Percentiles rank a stretch among this genome's conserved stretches.
Evolutionary conservation across 2,888 invertebrate species (phyloP).

Genomic region (Amblyteles armatorius): DNA sequence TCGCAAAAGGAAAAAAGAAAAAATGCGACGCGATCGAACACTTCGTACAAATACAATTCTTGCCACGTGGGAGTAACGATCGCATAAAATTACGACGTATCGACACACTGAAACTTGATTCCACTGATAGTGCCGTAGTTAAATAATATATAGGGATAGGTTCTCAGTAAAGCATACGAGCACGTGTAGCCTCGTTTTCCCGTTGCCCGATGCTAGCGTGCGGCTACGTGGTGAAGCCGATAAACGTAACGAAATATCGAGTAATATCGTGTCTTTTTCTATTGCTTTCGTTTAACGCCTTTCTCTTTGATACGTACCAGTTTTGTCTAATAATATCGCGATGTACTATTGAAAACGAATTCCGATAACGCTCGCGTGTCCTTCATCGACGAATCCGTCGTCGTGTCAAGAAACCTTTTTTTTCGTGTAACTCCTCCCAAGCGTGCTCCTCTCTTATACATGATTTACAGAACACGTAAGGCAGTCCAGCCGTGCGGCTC

Average conservation of each 20-base stretch:
- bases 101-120: neutral
- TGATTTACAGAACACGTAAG: conserved; percentile 28
- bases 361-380: conserved; percentile 44
- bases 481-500: conserved; percentile 43
- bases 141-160: neutral
- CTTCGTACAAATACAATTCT: neutral
- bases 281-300: conserved; percentile 10
- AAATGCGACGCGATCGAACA: neutral
- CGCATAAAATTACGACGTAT: neutral
- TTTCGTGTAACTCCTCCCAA: conserved; percentile 35
- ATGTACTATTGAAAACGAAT: conserved; percentile 25
- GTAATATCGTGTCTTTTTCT: neutral
- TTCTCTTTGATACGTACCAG: conserved; percentile 52
- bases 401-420: conserved; percentile 41
- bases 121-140: neutral
- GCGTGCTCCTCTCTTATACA: conserved; percentile 39
- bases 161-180: neutral
- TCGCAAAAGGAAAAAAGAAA: neutral
- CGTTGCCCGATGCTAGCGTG: neutral
- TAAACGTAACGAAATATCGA: neutral
- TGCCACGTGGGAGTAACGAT: neutral
- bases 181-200: conserved; percentile 10
- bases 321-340: conserved; percentile 31
- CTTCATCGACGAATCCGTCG: conserved; percentile 3
- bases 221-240: neutral